phyloP scores from a whole-genome alignment of 2,113 vertebrate species.

The Bufo gargarizans region DNA sequence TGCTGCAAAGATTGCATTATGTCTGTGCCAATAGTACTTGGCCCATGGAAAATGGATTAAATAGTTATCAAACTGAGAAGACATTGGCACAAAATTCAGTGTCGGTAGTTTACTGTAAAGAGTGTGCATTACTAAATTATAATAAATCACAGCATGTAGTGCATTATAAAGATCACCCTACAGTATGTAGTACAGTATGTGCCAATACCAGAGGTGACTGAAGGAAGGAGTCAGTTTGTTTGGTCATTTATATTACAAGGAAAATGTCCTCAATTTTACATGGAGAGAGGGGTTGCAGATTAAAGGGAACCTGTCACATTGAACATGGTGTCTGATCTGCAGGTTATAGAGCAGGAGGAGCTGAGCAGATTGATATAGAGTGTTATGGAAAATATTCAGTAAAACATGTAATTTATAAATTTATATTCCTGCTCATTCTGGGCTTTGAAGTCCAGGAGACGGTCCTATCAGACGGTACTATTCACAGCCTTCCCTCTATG shows the following conservation, averaged over 20 bases:
- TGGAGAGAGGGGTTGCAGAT: not conserved
- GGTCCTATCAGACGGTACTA: no score
- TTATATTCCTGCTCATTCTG: no score
- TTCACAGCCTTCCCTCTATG: no score
- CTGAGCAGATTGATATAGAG: no score
- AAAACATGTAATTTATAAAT: no score
- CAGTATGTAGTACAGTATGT: no score
- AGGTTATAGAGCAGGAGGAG: no score
- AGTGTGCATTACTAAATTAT: not conserved
- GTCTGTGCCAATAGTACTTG: not conserved
- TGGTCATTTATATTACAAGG: not conserved
- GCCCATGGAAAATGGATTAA: not conserved
- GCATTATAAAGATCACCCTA: not conserved
- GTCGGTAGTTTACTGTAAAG: not conserved
- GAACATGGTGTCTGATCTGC: no score
- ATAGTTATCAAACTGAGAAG: not conserved
- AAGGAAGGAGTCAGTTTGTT: not conserved
- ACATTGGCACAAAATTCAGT: not conserved
- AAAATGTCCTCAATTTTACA: not conserved
- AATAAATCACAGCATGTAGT: slow-evolving; percentile 15
- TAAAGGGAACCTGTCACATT: no score
- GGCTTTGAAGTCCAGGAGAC: no score
- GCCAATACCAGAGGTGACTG: not conserved
- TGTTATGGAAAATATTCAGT: no score
- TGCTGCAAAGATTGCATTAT: not conserved